Evolutionary conservation across 2,888 invertebrate genomes (phyloP), one percentile per base, ranked within the genome.

Genomic region (Sycophila texana): DNA sequence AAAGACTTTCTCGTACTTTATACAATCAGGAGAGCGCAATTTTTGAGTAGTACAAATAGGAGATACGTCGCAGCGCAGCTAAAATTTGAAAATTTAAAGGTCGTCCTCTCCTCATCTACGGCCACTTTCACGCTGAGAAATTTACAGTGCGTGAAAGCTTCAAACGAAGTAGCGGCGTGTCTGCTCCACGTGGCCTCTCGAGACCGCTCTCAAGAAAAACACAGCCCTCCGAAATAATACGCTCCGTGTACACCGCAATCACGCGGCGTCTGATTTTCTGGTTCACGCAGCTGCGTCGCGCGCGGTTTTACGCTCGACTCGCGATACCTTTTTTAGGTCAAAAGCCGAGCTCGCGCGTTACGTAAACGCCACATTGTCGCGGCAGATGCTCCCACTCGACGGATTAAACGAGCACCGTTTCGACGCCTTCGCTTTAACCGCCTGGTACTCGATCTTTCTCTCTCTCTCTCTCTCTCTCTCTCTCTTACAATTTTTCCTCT

Each of bases 311-410:
- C 30, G 18, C 39, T 39, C 5, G 20, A 1, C 60, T 61, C 51
- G 30, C n/a, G 73, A 53, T 39, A 65, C 53, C 58, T 53, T 78
- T 78, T 77, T 78, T 78, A 78, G 78, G 78, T 78, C 78, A 74
- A 78, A 78, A 78, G 18, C 78, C 63, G 78, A 61, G 66, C 63
- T 39, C 57, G 57, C n/a, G 26, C 61, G 57, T 74, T 78, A 68
- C 72, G 73, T 55, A 77, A 77, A 58, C 58, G 22, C 39, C 71
- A 39, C 51, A 65, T 72, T 66, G 72, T 70, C 67, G 60, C 20
- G 51, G 61, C 70, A 63, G 63, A 39, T 39, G 39, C 61, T 26
- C 47, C 5, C 5, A 4, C 49, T 39, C 72, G 22, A 26, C 60
- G 13, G 4, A 26, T 14, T 22, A 26, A 26, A 16, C n/a, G n/a